A percentile compares a stretch with the other conserved stretches of the same genome.
Evolutionary conservation across 92 coral and sea anemone species (phyloP).

Genomic region (Desmophyllum pertusum): DNA sequence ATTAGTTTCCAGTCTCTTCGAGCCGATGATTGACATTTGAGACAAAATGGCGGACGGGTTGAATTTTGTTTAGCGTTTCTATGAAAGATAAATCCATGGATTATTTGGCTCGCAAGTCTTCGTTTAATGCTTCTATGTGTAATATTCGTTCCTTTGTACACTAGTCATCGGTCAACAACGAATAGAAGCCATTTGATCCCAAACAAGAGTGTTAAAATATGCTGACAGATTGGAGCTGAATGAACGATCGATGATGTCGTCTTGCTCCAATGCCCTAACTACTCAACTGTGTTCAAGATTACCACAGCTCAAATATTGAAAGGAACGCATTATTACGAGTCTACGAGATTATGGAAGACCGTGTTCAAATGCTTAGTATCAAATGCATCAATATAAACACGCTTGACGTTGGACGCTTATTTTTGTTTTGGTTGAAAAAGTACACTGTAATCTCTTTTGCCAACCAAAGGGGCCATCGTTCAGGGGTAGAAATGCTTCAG

Average conservation of each 20-base stretch:
- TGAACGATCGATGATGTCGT: background rate
- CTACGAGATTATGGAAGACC: background rate
- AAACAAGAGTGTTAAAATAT: background rate
- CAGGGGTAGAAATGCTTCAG: background rate
- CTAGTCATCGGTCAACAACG: background rate
- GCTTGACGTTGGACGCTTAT: background rate
- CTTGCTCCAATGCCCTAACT: background rate
- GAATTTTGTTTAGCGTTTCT: background rate
- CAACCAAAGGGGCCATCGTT: background rate
- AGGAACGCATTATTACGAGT: background rate
- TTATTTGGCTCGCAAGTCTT: background rate
- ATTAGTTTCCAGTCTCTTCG: slow-evolving; percentile 23
- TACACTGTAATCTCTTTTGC: background rate
- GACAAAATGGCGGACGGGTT: slow-evolving; percentile 22
- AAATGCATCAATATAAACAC: background rate
- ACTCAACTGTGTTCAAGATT: background rate
- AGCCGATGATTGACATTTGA: background rate
- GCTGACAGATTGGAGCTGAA: background rate
- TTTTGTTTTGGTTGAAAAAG: background rate
- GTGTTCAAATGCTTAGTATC: background rate
- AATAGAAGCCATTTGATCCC: background rate
- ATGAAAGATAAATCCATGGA: background rate
- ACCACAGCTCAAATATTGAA: background rate
- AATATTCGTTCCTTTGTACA: background rate
- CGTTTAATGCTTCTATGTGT: background rate